Conservation (phyloP, 1,140 invertebrate genomes). For the Ericerus pela region DNA sequence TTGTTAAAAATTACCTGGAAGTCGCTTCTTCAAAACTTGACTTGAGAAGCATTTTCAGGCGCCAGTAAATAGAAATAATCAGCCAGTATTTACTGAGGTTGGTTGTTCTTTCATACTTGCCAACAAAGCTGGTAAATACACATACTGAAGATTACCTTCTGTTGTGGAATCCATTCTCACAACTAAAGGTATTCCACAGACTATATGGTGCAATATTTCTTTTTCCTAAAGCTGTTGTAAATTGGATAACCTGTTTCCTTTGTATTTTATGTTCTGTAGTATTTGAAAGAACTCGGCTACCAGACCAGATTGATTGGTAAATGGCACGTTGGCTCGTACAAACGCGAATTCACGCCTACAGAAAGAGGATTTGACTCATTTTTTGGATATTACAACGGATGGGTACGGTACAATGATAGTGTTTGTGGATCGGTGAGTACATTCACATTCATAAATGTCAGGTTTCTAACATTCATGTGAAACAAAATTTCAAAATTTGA, state of each 20-base stretch:
- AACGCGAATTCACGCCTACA: constrained; percentile 42
- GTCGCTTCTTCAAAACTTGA: too few species aligned
- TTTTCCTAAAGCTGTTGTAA: too few species aligned
- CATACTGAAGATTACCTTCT: too few species aligned
- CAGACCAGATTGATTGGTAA: background rate
- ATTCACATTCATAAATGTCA: constrained; percentile 43
- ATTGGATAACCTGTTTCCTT: background rate
- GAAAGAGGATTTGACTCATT: constrained; percentile 48
- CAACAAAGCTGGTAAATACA: too few species aligned
- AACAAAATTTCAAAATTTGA: background rate
- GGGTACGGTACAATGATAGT: constrained; percentile 47
- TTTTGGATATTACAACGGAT: constrained; percentile 46
- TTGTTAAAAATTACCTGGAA: too few species aligned
- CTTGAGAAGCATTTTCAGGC: too few species aligned
- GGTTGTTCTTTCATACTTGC: too few species aligned
- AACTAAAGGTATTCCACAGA: too few species aligned
- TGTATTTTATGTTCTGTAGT: constrained; percentile 1
- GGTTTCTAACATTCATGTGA: constrained; percentile 27
- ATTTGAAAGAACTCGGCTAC: constrained; percentile 3
- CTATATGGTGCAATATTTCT: too few species aligned
- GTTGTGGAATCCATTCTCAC: too few species aligned
- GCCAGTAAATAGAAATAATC: too few species aligned
- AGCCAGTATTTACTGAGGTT: too few species aligned
- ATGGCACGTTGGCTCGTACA: constrained; percentile 35
- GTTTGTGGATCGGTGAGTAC: constrained; percentile 24